phyloP scores from a whole-genome alignment of 2,888 invertebrate genomes.

The Plemyria rubiginata region DNA sequence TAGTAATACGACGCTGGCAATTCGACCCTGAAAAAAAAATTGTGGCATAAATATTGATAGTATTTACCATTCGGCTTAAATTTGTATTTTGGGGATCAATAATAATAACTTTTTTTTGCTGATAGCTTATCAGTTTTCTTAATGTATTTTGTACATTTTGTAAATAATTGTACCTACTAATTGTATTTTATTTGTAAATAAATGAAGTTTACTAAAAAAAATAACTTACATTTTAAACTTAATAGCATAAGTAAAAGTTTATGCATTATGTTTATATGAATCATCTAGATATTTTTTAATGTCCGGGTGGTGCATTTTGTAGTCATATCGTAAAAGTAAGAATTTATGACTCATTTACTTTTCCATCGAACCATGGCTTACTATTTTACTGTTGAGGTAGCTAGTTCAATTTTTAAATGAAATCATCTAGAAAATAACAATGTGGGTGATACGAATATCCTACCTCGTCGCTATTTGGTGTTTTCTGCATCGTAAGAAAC shows the following conservation, averaged over 20 bases:
- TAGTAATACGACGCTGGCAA: constrained; percentile 17
- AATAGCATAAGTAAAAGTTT: constrained; percentile 2
- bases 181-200: no score
- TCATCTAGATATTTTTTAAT: background rate
- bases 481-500: constrained; percentile 11
- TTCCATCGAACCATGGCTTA: constrained; percentile 4
- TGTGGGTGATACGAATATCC: background rate
- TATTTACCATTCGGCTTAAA: no score
- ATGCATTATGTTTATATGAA: background rate
- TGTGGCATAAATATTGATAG: no score
- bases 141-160: no score
- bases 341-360: constrained; percentile 7
- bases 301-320: no score
- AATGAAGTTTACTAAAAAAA: no score
- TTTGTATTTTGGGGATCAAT: no score
- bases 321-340: background rate
- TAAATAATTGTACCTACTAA: no score
- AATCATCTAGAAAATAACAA: constrained; percentile 6
- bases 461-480: constrained; percentile 1
- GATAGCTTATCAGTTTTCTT: no score
- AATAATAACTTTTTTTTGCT: no score
- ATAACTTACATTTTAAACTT: constrained; percentile 6
- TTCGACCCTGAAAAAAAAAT: constrained; percentile 8
- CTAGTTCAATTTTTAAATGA: background rate
- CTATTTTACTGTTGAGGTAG: background rate